Evolutionary conservation across 2,113 vertebrate genomes (phyloP).

Genomic region (Hippocampus comes): DNA sequence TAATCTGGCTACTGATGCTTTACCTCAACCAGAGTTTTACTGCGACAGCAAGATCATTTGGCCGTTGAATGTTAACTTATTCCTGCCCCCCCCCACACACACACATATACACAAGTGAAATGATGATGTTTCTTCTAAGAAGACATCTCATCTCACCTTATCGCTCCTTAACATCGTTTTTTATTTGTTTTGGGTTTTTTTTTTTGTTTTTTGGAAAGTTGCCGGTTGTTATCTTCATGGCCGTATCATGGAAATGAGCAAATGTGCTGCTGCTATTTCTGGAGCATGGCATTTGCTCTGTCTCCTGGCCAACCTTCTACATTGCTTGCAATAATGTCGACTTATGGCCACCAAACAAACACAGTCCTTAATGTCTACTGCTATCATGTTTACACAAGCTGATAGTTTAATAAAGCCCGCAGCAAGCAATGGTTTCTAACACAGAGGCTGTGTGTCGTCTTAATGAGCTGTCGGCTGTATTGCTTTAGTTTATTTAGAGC

Average conservation of each 20-base stretch:
- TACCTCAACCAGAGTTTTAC: background rate
- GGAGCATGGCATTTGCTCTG: conserved; percentile 59
- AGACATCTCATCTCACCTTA: conserved; percentile 2
- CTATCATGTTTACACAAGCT: conserved; percentile 43
- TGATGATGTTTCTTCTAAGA: background rate
- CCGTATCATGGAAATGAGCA: conserved; percentile 60
- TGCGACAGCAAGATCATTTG: background rate
- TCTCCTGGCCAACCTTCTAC: conserved; percentile 31
- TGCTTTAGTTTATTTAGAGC: conserved; percentile 32
- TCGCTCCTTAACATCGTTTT: conserved; percentile 14
- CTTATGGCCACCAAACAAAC: conserved; percentile 49
- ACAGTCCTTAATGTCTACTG: conserved; percentile 25
- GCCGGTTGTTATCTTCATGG: conserved; percentile 49
- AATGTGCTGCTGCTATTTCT: conserved; percentile 60
- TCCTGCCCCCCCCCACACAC: background rate
- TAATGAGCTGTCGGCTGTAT: conserved; percentile 50
- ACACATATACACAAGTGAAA: too few relatives aligned
- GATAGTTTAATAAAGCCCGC: conserved; percentile 46
- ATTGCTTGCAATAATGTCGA: conserved; percentile 26
- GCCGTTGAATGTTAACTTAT: background rate
- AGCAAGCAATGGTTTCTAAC: conserved; percentile 10
- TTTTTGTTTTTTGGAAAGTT: too few relatives aligned
- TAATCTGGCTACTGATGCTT: background rate
- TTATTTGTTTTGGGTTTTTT: too few relatives aligned
- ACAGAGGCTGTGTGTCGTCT: conserved; percentile 15